Conservation (phyloP, 23 tunicate species). For the Phallusia fumigata region DNA sequence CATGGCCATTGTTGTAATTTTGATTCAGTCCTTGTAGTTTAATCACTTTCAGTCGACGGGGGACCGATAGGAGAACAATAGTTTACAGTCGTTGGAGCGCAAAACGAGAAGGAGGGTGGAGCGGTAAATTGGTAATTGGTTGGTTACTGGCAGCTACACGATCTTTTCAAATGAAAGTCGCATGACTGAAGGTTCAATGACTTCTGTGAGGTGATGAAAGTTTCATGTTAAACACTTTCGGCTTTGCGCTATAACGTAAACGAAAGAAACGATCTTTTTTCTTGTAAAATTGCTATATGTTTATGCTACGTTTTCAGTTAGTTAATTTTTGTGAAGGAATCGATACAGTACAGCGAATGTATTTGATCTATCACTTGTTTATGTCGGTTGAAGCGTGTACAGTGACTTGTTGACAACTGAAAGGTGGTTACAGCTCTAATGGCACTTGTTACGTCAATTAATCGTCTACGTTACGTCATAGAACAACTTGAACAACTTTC, state of each 20-base stretch:
- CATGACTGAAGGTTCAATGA: neutral
- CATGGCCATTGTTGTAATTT: neutral
- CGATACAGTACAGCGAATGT: no score
- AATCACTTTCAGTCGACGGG: neutral
- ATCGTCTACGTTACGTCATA: neutral
- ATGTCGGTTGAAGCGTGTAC: no score
- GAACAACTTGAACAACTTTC: neutral
- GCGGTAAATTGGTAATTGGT: neutral
- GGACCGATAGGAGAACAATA: neutral
- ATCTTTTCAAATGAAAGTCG: neutral
- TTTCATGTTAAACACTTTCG: no score
- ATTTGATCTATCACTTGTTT: no score
- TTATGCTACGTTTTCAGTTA: no score
- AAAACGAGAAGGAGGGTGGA: neutral
- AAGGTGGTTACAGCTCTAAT: neutral
- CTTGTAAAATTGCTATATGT: no score
- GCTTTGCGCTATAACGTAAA: no score
- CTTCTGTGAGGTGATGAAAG: neutral
- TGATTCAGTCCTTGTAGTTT: neutral
- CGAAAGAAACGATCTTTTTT: no score
- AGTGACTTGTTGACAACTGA: neutral
- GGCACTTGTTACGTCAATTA: slow-evolving; percentile 2
- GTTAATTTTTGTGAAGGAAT: no score
- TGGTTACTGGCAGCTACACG: neutral
- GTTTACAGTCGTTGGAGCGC: neutral